Conservation (phyloP, 2,797 vertebrate genomes). For the Novumbra hubbsi region DNA sequence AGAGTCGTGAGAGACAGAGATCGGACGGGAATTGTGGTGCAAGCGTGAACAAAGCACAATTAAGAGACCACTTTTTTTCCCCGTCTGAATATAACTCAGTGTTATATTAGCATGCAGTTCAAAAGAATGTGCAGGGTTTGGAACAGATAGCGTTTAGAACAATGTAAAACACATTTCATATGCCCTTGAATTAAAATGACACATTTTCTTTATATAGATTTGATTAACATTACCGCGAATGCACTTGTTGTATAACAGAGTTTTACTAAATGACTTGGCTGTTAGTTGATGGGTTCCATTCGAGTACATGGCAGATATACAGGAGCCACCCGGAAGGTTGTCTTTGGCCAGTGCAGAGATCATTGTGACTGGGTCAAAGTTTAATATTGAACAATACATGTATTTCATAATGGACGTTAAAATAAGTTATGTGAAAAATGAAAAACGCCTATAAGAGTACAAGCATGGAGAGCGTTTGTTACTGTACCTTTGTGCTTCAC, state of each 20-base stretch:
- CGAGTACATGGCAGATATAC: neutral
- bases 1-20: neutral
- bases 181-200: constrained; percentile 77
- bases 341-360: neutral
- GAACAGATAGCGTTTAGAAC: constrained; percentile 51
- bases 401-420: neutral
- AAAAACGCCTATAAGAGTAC: neutral
- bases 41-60: constrained; percentile 68
- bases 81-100: constrained; percentile 76
- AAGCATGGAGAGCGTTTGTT: neutral
- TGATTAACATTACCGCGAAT: neutral
- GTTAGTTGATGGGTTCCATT: neutral
- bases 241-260: neutral
- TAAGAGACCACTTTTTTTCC: constrained; percentile 57
- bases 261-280: neutral
- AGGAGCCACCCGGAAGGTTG: neutral
- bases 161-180: constrained; percentile 74
- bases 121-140: constrained; percentile 78
- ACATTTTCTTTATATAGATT: constrained; percentile 74
- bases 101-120: constrained; percentile 77
- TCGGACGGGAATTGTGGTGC: constrained; percentile 49
- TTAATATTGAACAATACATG: neutral
- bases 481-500: neutral
- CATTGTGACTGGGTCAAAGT: neutral
- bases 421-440: neutral